Base-by-base conservation (phyloP, 92 coral and sea anemone species). In the Zoanthus sansibaricus region DNA sequence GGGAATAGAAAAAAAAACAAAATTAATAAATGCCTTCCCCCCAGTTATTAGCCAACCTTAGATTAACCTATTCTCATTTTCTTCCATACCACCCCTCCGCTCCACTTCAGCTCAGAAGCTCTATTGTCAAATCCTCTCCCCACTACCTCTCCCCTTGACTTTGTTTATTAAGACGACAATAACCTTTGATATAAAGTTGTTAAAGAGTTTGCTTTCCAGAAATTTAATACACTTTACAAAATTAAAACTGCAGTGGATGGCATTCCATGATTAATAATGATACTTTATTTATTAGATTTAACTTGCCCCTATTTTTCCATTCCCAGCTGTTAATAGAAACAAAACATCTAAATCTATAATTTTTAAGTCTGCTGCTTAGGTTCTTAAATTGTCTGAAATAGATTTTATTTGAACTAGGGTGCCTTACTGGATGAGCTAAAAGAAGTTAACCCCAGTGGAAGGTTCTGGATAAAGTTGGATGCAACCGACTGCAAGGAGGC, bases 381-480 rank as follows among this genome's bases (percentile, higher is more conserved):
- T 84, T n/a, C 64, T 86, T 16, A 82, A 75, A 37, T 64, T 59
- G 12, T 77, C 71, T 66, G 32, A 66, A 20, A 66, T 66, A 66
- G 71, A n/a, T 66, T 66, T 66, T 66, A 66, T 70, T 70, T 70
- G 75, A 70, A 70, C 66, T 33, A 84, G 88, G 48, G 75, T 84
- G 82, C 67, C 3, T 58, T 73, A 9, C 78, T 83, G 69, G 87
- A 83, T 33, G 75, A 68, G 58, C 87, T 88, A 25, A 88, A 82
- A 62, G 33, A 51, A 49, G 49, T 59, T 1, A 82, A 88, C 70
- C 88, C 91, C 15, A 46, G 76, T 15, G 88, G 84, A 18, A 15
- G 88, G 54, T 88, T 75, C 30, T 88, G 84, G 88, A 16, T 88
- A 1, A 88, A 88, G 56, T 66, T 69, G 11, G 91, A 88, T 83